phyloP scores from a whole-genome alignment of 2,113 vertebrate species.

The Serinus canaria region DNA sequence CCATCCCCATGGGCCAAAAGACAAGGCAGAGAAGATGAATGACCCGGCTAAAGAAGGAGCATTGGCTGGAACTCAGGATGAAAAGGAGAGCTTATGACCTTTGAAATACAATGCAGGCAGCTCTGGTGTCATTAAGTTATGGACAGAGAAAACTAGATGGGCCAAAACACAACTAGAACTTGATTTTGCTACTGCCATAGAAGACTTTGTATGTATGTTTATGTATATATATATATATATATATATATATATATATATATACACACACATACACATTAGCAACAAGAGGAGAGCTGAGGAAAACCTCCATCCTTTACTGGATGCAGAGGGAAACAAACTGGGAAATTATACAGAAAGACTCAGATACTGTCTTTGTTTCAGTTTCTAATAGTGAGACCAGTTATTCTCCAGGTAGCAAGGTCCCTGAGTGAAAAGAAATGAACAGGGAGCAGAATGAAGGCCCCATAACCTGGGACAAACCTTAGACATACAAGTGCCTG shows the following conservation, averaged over 20 bases:
- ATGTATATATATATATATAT: too few relatives aligned
- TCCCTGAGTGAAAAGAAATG: neutral
- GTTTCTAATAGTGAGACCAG: neutral
- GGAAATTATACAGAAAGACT: neutral
- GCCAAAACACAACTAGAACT: neutral
- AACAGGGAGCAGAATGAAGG: neutral
- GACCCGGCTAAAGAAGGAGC: neutral
- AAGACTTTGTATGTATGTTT: neutral
- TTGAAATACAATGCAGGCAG: neutral
- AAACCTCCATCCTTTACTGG: neutral
- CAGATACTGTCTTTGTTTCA: neutral
- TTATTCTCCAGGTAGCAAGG: neutral
- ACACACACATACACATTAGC: neutral
- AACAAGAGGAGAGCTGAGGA: neutral
- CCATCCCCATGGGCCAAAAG: neutral
- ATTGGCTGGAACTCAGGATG: neutral
- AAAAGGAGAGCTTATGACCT: neutral
- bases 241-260: too few relatives aligned
- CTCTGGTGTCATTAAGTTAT: neutral
- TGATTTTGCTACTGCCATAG: neutral
- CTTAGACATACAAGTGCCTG: neutral
- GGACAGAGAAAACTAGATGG: neutral
- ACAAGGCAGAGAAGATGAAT: neutral
- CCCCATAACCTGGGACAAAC: neutral
- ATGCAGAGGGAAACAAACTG: neutral